Conservation (phyloP, 2,113 vertebrate genomes). For the Chionis minor region DNA sequence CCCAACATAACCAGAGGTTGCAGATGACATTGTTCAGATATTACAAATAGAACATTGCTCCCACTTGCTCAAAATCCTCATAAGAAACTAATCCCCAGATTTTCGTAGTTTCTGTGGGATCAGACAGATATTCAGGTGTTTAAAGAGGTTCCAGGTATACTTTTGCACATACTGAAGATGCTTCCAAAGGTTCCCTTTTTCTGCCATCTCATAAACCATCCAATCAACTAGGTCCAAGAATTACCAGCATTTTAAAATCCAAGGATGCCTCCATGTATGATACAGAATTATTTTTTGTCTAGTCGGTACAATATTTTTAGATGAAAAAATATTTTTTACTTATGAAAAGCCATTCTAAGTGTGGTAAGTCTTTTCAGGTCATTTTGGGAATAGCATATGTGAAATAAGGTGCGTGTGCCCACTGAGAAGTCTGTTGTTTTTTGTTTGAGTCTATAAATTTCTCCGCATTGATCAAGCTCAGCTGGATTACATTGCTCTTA, state of each 20-base stretch:
- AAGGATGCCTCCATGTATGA: not conserved
- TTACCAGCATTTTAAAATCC: not conserved
- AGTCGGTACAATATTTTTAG: not conserved
- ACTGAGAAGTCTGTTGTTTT: not conserved
- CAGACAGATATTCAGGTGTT: not conserved
- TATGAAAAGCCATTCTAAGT: not conserved
- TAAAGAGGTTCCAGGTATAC: not conserved
- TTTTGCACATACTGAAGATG: not conserved
- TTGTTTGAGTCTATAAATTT: not conserved
- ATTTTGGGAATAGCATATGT: not conserved
- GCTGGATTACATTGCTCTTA: not conserved
- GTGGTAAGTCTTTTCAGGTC: not conserved
- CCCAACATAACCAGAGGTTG: not conserved
- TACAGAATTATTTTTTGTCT: not conserved
- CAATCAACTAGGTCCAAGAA: not conserved
- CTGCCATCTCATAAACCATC: not conserved
- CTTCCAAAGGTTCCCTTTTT: not conserved
- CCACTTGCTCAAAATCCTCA: not conserved
- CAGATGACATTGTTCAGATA: not conserved
- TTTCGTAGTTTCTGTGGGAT: not conserved
- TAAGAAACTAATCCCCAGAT: not conserved
- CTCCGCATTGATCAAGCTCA: not conserved
- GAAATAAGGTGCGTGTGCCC: not conserved
- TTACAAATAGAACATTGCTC: not conserved
- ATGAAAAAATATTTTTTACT: not conserved